These are phyloP conservation scores for Grallaria varia DNA, from an alignment of 2,113 vertebrate genomes.

Conservation along the genomic window DNA sequence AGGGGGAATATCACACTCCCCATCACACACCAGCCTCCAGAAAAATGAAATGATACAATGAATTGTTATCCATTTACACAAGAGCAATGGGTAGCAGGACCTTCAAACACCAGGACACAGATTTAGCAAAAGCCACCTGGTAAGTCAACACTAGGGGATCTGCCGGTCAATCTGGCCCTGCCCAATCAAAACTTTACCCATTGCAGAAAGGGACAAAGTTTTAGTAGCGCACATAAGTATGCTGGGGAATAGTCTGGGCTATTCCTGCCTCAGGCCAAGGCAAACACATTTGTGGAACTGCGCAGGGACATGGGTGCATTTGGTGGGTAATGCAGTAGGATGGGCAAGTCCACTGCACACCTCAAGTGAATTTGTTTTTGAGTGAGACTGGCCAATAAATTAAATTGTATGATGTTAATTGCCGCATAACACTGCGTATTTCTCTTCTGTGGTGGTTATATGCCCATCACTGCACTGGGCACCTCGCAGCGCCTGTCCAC, in stretches of 20 bases:
- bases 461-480: background rate
- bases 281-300: background rate
- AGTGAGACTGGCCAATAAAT: background rate
- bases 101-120: background rate
- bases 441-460: background rate
- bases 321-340: background rate
- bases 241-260: background rate
- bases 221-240: too few species aligned
- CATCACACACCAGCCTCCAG: background rate
- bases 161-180: background rate
- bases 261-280: background rate
- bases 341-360: background rate
- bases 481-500: background rate
- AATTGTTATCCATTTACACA: background rate
- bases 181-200: background rate
- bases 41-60: background rate
- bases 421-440: background rate
- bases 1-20: background rate
- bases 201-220: background rate
- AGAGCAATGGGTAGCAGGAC: background rate
- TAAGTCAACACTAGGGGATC: background rate
- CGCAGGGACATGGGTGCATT: background rate
- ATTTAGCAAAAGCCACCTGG: background rate
- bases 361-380: background rate
- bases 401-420: background rate